Evolutionary conservation across 2,888 invertebrate species (phyloP).

Genomic region (Tubulanus polymorphus): DNA sequence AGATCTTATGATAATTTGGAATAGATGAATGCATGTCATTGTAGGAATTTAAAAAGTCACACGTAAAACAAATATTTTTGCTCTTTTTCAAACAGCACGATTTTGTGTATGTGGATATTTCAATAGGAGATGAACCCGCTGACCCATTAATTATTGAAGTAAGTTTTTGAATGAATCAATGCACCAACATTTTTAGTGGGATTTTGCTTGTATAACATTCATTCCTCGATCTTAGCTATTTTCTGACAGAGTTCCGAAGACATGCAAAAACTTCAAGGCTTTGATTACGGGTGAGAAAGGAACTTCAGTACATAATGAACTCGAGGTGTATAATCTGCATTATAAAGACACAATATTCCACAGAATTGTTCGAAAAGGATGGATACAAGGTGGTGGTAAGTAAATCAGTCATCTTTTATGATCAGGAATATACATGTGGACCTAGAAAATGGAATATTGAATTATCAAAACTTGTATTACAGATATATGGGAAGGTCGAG

Average conservation of each 20-base stretch:
- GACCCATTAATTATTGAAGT: conserved; percentile 50
- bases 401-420: too few relatives aligned
- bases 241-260: conserved; percentile 76
- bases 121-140: conserved; percentile 36
- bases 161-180: too few relatives aligned
- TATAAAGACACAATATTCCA: conserved; percentile 62
- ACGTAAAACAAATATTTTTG: not conserved
- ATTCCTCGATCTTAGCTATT: conserved; percentile 50
- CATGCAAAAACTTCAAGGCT: conserved; percentile 66
- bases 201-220: too few relatives aligned
- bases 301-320: conserved; percentile 30
- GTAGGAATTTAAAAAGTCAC: too few relatives aligned
- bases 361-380: conserved; percentile 65
- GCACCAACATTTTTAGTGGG: too few relatives aligned
- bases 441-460: not conserved
- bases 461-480: conserved; percentile 12
- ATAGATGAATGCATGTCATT: not conserved
- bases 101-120: conserved; percentile 45
- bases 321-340: conserved; percentile 31
- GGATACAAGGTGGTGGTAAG: conserved; percentile 67
- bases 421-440: not conserved
- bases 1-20: not conserved
- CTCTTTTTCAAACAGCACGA: conserved; percentile 31
- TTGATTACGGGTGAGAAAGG: conserved; percentile 52
- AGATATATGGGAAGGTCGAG: conserved; percentile 50